Percentiles rank a stretch among this genome's conserved stretches.
Evolutionary conservation across 2,113 vertebrate species (phyloP).

Genomic region (Petrocephalus zakoni): DNA sequence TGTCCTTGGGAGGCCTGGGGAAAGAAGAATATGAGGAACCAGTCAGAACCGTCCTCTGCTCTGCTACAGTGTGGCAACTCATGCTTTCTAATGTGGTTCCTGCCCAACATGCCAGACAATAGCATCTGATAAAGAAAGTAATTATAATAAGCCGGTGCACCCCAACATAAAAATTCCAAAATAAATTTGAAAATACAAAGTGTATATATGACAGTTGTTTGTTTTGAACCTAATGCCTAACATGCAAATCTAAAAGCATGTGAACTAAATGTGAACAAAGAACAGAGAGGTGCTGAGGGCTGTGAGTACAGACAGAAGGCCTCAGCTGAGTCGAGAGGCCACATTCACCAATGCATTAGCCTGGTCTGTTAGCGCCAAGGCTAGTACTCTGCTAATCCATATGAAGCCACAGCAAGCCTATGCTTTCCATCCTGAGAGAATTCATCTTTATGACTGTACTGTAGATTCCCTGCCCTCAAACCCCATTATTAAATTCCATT

Average conservation of each 20-base stretch:
- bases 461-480: not conserved
- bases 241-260: not conserved
- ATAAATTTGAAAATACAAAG: not conserved
- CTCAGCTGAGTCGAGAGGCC: not conserved
- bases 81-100: no score
- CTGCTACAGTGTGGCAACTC: no score
- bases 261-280: not conserved
- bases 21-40: not conserved
- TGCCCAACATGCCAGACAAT: no score
- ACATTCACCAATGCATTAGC: not conserved
- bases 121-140: no score
- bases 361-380: not conserved
- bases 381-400: not conserved
- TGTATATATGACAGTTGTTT: not conserved
- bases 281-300: not conserved
- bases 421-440: no score
- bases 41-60: no score
- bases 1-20: not conserved
- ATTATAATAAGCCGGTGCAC: not conserved
- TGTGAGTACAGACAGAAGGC: not conserved
- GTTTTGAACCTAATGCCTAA: not conserved
- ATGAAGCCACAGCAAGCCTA: not conserved
- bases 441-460: no score
- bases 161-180: not conserved
- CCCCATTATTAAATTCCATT: not conserved